Evolutionary conservation across 2,797 vertebrate species (phyloP), one percentile per base, ranked within the genome.

Genomic region (Crax fasciolata): DNA sequence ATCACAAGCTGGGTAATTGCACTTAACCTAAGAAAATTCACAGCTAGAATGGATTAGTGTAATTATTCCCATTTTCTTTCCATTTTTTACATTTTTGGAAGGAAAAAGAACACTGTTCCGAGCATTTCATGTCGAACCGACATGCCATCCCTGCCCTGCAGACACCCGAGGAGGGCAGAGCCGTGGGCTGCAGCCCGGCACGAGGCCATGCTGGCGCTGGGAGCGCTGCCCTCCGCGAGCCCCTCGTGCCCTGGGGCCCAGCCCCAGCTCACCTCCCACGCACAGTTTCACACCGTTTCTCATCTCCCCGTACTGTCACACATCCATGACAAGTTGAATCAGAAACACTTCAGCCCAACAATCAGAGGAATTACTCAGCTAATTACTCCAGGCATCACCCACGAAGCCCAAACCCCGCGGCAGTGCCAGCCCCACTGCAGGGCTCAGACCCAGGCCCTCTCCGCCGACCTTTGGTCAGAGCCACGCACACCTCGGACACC

Each of bases 111-210:
- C 5, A 7, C 6, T 5, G 6, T 15, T 76, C 10, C 35, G 23
- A 35, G 18, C 3, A 28, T 28, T 78, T 49, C 51, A 4, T 1
- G 7, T 11, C 30, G 20, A 0, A 0, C 20, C 2, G 5, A 63
- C n/a, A n/a, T n/a, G n/a, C n/a, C n/a, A 23, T 8, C 16, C 9
- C 32, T 1, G 5, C 21, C 25, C 30, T 39, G 14, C 1, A 6
- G 28, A 15, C 23, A 2, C 6, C 30, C 15, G 20, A 11, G 4
- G 6, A 11, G 20, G 15, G 6, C 27, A 25, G 20, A 21, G 1
- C 13, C 5, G 5, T 1, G 1, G 67, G 20, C 43, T 15, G 27
- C 61, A 43, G 27, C 39, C 39, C 61, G 6, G 3, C 27, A 28
- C 9, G 11, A 32, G 55, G 55, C n/a, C 27, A 13, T 19, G 9